These are phyloP conservation scores for Hirundo rustica DNA, from an alignment of 2,797 vertebrate genomes.

Conservation along the genomic window DNA sequence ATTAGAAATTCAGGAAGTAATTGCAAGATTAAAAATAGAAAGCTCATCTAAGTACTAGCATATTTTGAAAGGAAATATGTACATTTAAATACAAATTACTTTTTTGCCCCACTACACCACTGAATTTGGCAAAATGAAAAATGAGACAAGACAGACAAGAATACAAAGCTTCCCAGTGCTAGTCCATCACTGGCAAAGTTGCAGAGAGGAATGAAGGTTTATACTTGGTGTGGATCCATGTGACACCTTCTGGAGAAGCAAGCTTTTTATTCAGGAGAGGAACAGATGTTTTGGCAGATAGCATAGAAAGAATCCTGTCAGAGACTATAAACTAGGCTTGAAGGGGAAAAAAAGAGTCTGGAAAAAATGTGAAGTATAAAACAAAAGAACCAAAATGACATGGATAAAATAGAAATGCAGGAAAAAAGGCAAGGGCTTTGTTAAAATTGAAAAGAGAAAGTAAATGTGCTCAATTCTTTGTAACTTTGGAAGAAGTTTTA, in stretches of 20 bases:
- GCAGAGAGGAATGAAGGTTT: conserved; percentile 35
- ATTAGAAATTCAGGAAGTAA: conserved; percentile 8
- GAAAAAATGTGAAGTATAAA: conserved; percentile 67
- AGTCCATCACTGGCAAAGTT: conserved; percentile 43
- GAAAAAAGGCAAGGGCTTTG: conserved; percentile 54
- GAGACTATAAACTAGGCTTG: conserved; percentile 72
- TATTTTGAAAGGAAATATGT: not conserved
- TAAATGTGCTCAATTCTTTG: conserved; percentile 55
- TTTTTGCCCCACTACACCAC: not conserved
- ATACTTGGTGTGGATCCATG: conserved; percentile 43
- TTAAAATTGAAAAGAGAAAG: conserved; percentile 56
- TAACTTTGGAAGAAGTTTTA: conserved; percentile 60
- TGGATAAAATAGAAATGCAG: conserved; percentile 66
- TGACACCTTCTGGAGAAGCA: conserved; percentile 67
- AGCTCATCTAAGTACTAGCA: not conserved
- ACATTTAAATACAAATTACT: not conserved
- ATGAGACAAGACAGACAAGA: conserved; percentile 28
- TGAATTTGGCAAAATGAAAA: conserved; percentile 12
- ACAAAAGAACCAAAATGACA: conserved; percentile 67
- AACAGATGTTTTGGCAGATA: conserved; percentile 79
- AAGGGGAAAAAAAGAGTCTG: conserved; percentile 35
- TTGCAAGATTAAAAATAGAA: conserved; percentile 7
- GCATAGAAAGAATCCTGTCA: conserved; percentile 69
- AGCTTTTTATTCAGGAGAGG: conserved; percentile 69
- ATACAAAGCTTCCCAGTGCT: conserved; percentile 14